A percentile compares a stretch with the other conserved stretches of the same genome.
These are phyloP conservation scores for Fissipunctia ypsillon DNA, from an alignment of 2,888 invertebrate species.

Conservation along the genomic window DNA sequence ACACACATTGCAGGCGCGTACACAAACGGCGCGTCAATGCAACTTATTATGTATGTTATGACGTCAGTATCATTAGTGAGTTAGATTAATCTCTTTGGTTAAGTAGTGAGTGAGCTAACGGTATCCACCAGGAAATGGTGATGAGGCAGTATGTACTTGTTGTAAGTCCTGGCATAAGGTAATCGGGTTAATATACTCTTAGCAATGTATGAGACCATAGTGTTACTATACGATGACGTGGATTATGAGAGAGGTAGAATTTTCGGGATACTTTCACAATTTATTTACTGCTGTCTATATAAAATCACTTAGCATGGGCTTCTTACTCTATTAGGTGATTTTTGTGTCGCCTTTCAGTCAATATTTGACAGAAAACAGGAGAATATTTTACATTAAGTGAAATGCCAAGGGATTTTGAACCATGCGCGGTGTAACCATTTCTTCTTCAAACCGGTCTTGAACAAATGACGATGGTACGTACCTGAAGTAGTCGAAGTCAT, in stretches of 20 bases:
- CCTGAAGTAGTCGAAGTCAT: conserved; percentile 94
- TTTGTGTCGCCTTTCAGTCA: background rate
- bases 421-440: no score
- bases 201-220: background rate
- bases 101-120: no score
- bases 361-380: background rate
- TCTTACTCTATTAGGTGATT: no score
- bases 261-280: background rate
- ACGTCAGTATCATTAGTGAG: no score
- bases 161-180: background rate
- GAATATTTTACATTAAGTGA: background rate
- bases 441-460: background rate
- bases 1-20: background rate
- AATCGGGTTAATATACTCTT: background rate
- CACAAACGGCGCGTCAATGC: background rate
- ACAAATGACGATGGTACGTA: background rate
- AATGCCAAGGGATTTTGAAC: background rate
- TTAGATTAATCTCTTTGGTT: no score
- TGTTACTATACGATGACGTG: background rate
- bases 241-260: background rate
- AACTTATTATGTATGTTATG: background rate
- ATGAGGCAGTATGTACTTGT: conserved; percentile 1
- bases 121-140: background rate
- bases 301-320: no score
- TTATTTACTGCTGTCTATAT: no score